These are phyloP conservation scores for Drosophila bipectinata DNA, from an alignment of 1,140 invertebrate species.

Conservation along the genomic window DNA sequence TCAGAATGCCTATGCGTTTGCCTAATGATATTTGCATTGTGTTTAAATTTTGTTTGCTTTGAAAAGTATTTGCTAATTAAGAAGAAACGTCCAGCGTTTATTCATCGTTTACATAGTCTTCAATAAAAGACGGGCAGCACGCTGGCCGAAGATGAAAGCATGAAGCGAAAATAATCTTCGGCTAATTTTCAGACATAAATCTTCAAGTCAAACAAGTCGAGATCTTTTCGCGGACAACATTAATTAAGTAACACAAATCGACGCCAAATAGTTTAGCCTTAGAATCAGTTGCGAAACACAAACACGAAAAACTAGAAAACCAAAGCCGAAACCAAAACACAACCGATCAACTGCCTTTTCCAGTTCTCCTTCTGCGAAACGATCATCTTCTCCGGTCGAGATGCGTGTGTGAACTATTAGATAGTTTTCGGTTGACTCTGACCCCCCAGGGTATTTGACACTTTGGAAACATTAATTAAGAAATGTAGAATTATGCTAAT, in stretches of 20 bases:
- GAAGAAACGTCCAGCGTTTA: constrained; percentile 19
- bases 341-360: constrained; percentile 42
- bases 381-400: constrained; percentile 19
- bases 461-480: constrained; percentile 2
- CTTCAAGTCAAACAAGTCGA: constrained; percentile 55
- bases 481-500: constrained; percentile 21
- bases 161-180: constrained; percentile 42
- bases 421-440: constrained; percentile 18
- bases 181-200: constrained; percentile 51
- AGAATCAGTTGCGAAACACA: constrained; percentile 62
- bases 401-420: constrained; percentile 56
- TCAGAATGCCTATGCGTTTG: constrained; percentile 49
- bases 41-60: constrained; percentile 10
- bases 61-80: constrained; percentile 50
- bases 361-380: constrained; percentile 47
- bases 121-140: constrained; percentile 2
- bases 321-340: constrained; percentile 13
- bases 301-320: constrained; percentile 70
- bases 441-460: constrained; percentile 23
- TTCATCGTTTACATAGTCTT: constrained; percentile 35
- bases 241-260: constrained; percentile 67
- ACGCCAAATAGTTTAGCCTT: constrained; percentile 66
- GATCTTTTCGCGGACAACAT: constrained; percentile 52
- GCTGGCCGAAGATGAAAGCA: constrained; percentile 24
- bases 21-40: constrained; percentile 47